These are phyloP conservation scores for Oligia latruncula DNA, from an alignment of 2,888 invertebrate genomes.

Conservation along the genomic window DNA sequence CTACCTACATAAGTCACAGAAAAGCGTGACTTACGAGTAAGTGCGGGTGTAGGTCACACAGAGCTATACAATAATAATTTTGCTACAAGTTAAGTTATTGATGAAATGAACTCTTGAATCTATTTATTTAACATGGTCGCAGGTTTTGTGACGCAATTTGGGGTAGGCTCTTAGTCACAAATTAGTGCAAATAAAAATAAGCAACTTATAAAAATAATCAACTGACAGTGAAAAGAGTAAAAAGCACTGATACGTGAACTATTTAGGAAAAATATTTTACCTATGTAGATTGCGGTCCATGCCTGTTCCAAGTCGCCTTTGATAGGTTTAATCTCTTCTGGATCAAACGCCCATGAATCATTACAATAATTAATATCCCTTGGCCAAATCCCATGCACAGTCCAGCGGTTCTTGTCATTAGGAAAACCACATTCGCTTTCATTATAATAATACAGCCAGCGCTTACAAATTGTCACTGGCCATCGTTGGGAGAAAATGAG, in stretches of 20 bases:
- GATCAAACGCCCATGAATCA: constrained; percentile 19
- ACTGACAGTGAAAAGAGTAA: neutral
- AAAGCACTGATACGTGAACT: neutral
- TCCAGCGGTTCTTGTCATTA: constrained; percentile 16
- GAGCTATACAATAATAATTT: neutral
- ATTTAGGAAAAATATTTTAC: constrained; percentile 65
- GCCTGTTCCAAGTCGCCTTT: constrained; percentile 10
- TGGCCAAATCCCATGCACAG: constrained; percentile 46
- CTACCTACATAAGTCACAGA: too few relatives aligned
- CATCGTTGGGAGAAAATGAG: constrained; percentile 27
- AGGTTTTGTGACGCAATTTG: neutral
- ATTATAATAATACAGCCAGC: constrained; percentile 1
- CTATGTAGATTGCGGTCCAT: constrained; percentile 82
- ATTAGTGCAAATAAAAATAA: neutral
- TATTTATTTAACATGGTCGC: neutral
- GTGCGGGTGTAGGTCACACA: too few relatives aligned
- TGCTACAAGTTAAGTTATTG: neutral
- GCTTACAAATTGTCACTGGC: constrained; percentile 27
- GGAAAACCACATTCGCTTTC: constrained; percentile 18
- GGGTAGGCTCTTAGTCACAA: neutral
- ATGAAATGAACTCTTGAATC: neutral
- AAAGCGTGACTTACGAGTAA: too few relatives aligned
- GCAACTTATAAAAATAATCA: neutral
- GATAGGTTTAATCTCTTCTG: constrained; percentile 14
- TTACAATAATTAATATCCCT: neutral